Evolutionary conservation across 2,797 vertebrate species (phyloP), one percentile per base, ranked within the genome.

Genomic region (Fratercula arctica): DNA sequence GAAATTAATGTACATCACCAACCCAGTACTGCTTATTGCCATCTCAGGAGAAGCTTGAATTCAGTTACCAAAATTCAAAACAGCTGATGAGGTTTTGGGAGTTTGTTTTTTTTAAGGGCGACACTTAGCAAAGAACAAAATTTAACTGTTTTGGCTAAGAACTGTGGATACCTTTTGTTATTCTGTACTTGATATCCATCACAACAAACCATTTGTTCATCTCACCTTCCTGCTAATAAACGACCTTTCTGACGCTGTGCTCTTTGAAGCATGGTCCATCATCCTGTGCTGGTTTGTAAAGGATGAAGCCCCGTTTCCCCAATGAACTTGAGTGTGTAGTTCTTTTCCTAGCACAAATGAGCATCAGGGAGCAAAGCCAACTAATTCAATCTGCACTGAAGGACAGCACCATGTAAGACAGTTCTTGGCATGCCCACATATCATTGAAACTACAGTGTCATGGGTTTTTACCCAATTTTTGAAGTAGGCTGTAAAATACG

Each of bases 1-100:
- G 79, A 96, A 96, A 97, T 84, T 87, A 89, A 92, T 9, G 73
- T 56, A 89, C 79, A 78, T 18, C 81, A 46, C 68, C 68, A 92
- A 57, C 72, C 50, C 73, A 28, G 76, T 3, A 29, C 64, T 83
- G 68, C 41, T 92, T 13, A 72, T n/a, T 74, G 64, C n/a, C 46
- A 46, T 74, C 75, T 83, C 81, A 37, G 68, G 11, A 72, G 37
- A 85, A 72, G 66, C 50, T 6, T 74, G 46, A 84, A 75, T 81
- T 85, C 46, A 51, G 50, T 59, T 61, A 86, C 29, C 1, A 4
- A 83, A 87, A 87, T 43, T 78, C 37, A 57, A 43, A 89, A 90
- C 23, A 69, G 63, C 18, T 4, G 31, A 85, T 18, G 19, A 53
- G 33, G 6, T 12, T 17, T 80, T 48, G 8, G 7, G n/a, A 59